These are phyloP conservation scores for Mesorhabditis belari DNA, from an alignment of 2,888 invertebrate genomes.

Conservation along the genomic window DNA sequence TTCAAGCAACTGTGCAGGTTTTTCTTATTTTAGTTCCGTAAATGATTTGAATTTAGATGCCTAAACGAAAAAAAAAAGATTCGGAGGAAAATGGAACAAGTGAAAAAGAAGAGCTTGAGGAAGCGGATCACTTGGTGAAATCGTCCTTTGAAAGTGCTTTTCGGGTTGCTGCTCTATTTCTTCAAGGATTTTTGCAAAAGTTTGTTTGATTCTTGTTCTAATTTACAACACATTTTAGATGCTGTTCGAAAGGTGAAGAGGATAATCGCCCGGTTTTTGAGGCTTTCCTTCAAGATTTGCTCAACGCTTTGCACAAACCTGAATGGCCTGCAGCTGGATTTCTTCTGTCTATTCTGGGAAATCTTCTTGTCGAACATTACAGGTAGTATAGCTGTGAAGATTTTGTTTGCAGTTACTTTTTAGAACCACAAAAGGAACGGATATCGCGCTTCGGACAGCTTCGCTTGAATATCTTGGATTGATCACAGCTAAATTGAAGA, in stretches of 20 bases:
- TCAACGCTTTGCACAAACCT: slow-evolving; percentile 94
- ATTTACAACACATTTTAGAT: background rate
- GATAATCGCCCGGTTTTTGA: slow-evolving; percentile 89
- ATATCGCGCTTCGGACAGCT: slow-evolving; percentile 89
- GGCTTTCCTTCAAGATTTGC: slow-evolving; percentile 89
- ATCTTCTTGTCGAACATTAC: slow-evolving; percentile 50
- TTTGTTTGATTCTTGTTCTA: no score
- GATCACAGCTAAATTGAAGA: slow-evolving; percentile 66
- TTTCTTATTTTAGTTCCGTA: no score
- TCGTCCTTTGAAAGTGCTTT: slow-evolving; percentile 89
- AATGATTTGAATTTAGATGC: slow-evolving; percentile 30
- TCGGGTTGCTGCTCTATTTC: slow-evolving; percentile 85
- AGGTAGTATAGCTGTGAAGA: no score
- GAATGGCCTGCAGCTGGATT: slow-evolving; percentile 99
- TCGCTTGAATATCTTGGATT: slow-evolving; percentile 89
- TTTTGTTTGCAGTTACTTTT: no score
- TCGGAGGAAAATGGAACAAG: slow-evolving; percentile 20
- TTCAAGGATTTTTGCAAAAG: slow-evolving; percentile 89
- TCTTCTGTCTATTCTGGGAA: slow-evolving; percentile 61
- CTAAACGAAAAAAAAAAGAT: slow-evolving; percentile 19
- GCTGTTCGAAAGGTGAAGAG: slow-evolving; percentile 52
- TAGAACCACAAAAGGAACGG: slow-evolving; percentile 86
- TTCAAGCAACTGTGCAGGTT: slow-evolving; percentile 71
- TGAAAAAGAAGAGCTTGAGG: slow-evolving; percentile 11
- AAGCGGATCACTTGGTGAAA: slow-evolving; percentile 72